Base-by-base conservation (phyloP, 2,797 vertebrate genomes). In the Enteromius afrohamiltoni region DNA sequence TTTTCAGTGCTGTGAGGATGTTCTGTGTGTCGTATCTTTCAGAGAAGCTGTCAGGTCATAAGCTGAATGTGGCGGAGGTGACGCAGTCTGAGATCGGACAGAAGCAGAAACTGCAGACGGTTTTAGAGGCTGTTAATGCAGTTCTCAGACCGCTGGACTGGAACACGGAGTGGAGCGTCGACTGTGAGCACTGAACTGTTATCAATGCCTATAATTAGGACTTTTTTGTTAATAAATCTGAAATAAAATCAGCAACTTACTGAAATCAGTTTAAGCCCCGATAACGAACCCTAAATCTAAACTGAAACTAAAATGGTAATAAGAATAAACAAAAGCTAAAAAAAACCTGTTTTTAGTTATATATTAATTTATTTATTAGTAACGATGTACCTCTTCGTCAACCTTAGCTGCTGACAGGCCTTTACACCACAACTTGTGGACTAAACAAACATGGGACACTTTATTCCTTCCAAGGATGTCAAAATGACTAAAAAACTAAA, bases 61-160 rank as follows among this genome's bases (percentile, higher is more conserved):
- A 97, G 89, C 94, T 99, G 91, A 98, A 98, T 0, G 97, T 99
- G 87, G 98, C 98, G 0, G 98, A 99, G 92, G 98, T 99, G 90
- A 99, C 98, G 0, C 98, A 99, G 81, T 99, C 98, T 0, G 97
- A 99, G 90, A 96, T 97, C 1, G 98, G 96, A 17, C 98, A 99
- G 92, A 99, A 97, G 60, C 98, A 98, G 91, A 99, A 99, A 93
- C 91, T 99, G 58, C 97, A 97, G 92, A 99, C 96, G 0, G 97
- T 99, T 13, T 89, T 99, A 91, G 97, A 98, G 87, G 93, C 96
- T 0, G 96, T 98, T 49, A 97, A 96, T 0, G 95, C 96, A 21
- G 84, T 96, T 68, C 95, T 99, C 58, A 93, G 95, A 70, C 97
- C 97, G 62, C 97, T 97, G 0, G 96, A 97, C 88, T 97, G 97